Evolutionary conservation across 1,140 invertebrate species (phyloP), one percentile per base, ranked within the genome.

Genomic region (Sycophaga agraensis): DNA sequence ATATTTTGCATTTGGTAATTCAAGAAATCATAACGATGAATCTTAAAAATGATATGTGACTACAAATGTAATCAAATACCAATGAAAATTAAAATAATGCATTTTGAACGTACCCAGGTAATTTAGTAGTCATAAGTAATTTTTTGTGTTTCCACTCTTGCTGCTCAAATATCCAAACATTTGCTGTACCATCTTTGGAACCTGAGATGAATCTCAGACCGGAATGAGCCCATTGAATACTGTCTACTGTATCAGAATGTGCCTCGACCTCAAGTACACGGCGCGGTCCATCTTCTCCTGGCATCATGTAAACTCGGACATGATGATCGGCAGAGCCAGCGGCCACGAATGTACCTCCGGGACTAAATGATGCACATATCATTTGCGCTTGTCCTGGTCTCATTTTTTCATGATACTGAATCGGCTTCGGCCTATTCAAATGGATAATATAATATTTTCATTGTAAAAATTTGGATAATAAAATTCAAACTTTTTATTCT

Each of bases 181-280:
- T 87, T 0, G 96, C 96, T 4, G 90, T 94, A 8, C 97, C 97
- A 84, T 99, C 97, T 81, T 96, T 97, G 66, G 93, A 94, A 12
- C 97, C 97, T 39, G 94, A 98, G 42, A 98, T 87, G 81, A 99
- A 98, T 72, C 85, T 81, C 63, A 93, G 77, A 0, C 91, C 90
- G 26, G 79, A 80, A 76, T 98, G 91, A 46, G 94, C 91, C 92
- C 97, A 99, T 65, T 94, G 91, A 61, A 99, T 91, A 55, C 92
- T 96, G 80, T 99, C 97, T 2, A 99, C 96, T 17, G 92, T 88
- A 79, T 99, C 96, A 1, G 85, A 85, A 78, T 99, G 97, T 2
- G 90, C 89, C 69, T 97, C 93, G 1, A 91, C 87, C 50, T 83
- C 81, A 5, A 85, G 67, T 8, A 86, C 83, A 14, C 84, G 72